Evolutionary conservation across 2,888 invertebrate species (phyloP), one percentile per base, ranked within the genome.

Genomic region (Synergus itoensis): DNA sequence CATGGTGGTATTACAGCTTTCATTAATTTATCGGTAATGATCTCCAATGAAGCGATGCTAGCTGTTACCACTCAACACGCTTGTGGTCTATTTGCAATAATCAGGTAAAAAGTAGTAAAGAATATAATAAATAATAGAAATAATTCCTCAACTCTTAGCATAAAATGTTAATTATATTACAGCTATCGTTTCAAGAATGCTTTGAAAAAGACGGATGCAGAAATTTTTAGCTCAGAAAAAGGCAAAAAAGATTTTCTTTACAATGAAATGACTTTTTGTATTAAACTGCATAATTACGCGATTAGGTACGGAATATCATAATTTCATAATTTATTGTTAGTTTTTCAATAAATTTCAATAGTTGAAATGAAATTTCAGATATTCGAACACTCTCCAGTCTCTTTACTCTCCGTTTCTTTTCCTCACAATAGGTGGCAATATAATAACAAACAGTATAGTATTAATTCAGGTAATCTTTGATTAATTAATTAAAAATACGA

Each of bases 181-280:
- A 73, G 69, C 36, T 45, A 73, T 73, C 69, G 53, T n/a, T 8
- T 73, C 16, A 73, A 21, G 11, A 53, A 73, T n/a, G 36, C 14
- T 28, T 69, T 45, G 9, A 21, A 14, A 28, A 48, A 8, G 18
- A 48, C 28, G 7, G 1, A 45, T 28, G 1, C 48, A 2, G 16
- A 11, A 28, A 48, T 36, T 1, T 11, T 28, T 36, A 36, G 9
- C 16, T 9, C 8, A 16, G 36, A 16, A 16, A 16, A 53, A 36
- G 9, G 0, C 4, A 36, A 48, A 48, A 48, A 69, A 28, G 28
- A 69, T 16, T 0, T 48, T 69, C 48, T 48, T 36, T 69, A 48
- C 28, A 28, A 16, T 48, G 28, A 69, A 16, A 28, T 69, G 16
- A 36, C 16, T 36, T 69, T 28, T 36, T 69, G 28, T 0, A 45